phyloP scores from a whole-genome alignment of 2,888 invertebrate genomes.

The Digitonthophagus gazella region DNA sequence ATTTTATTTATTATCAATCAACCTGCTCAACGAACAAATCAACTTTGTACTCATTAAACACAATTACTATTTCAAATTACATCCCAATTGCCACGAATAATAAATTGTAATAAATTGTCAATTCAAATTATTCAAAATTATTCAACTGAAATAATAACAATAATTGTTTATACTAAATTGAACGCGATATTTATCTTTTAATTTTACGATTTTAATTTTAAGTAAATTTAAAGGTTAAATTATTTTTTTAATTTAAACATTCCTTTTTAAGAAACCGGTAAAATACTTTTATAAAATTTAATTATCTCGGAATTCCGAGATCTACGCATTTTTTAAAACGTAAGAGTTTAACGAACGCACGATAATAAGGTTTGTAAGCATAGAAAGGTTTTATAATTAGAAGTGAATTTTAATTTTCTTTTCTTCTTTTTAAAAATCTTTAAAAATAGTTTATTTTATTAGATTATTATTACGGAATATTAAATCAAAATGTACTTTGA shows the following conservation, averaged over 20 bases:
- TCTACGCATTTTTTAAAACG: background rate
- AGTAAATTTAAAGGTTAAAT: too few relatives aligned
- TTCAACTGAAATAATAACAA: too few relatives aligned
- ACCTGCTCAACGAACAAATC: background rate
- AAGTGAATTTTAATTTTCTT: background rate
- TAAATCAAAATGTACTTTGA: too few relatives aligned
- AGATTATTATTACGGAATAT: too few relatives aligned
- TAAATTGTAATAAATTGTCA: background rate
- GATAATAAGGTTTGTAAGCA: background rate
- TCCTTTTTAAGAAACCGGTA: too few relatives aligned
- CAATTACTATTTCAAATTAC: background rate
- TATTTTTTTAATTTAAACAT: too few relatives aligned
- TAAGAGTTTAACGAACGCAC: background rate
- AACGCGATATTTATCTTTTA: too few relatives aligned
- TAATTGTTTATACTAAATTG: too few relatives aligned
- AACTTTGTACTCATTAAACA: background rate
- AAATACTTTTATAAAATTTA: background rate
- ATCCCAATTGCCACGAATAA: background rate
- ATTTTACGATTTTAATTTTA: too few relatives aligned
- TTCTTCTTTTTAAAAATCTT: background rate
- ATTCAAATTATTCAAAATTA: background rate
- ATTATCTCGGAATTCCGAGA: background rate
- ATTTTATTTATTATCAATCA: background rate
- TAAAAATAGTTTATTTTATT: background rate
- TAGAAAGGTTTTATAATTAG: background rate